Base-by-base conservation (phyloP, 2,113 vertebrate species). In the Amphiprion ocellaris region DNA sequence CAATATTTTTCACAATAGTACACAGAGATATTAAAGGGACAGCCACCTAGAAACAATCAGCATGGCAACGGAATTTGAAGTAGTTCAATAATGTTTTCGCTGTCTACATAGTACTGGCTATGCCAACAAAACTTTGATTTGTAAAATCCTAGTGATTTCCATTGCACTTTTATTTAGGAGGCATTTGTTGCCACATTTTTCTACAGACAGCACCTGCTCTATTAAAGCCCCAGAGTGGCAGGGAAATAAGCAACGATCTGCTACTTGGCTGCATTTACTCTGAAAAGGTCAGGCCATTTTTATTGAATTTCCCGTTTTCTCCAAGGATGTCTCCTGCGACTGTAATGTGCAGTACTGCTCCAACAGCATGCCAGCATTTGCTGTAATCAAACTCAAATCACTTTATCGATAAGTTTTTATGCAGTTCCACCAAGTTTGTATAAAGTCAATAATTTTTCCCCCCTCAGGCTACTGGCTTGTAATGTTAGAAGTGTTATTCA, bases 281-380 rank as follows among this genome's bases (percentile, higher is more conserved):
- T 74, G 78, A 79, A 87, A 90, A 86, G 78, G 75, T 88, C 85
- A 80, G 59, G 50, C 26, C 59, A 47, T 66, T 74, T 71, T 56
- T 59, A 58, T 64, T 80, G 71, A 87, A 79, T 82, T 78, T 54
- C 21, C 28, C 5, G 17, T 67, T 63, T 49, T 19, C 17, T 44
- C 5, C 6, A 30, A 67, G n/a, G 19, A 23, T 4, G 55, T 74
- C 60, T 65, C 58, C 23, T 37, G 30, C 1, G 0, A 62, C 21
- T 56, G n/a, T 24, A 50, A 28, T 19, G 0, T 41, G 15, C 65
- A 39, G 46, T 9, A 10, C 23, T 39, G 16, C 44, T 59, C 66
- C 55, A 49, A 37, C 61, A 49, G 54, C 28, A 17, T 33, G 2
- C 37, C 39, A 65, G 19, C 58, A 24, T 55, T 59, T 55, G 1